phyloP scores from a whole-genome alignment of 2,888 invertebrate species.

The Apodemia mormo region DNA sequence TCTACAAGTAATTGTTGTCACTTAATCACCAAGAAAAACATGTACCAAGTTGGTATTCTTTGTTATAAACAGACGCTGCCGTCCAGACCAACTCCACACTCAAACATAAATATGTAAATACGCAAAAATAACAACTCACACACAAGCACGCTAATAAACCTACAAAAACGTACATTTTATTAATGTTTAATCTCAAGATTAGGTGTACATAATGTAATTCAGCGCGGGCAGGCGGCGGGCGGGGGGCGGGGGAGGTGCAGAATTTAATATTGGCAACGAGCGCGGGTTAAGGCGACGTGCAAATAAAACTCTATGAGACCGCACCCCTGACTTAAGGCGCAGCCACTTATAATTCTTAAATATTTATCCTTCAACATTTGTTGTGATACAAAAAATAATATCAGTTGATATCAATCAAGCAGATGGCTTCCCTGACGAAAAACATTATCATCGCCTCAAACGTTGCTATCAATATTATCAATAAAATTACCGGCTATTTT shows the following conservation, averaged over 20 bases:
- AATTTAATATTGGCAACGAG: constrained; percentile 73
- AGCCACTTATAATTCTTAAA: constrained; percentile 13
- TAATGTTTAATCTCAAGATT: constrained; percentile 21
- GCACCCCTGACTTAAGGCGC: constrained; percentile 58
- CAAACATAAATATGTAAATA: neutral
- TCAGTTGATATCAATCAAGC: no score
- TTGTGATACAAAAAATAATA: no score
- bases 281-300: constrained; percentile 76
- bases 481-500: no score
- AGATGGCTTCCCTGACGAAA: no score
- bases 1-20: no score
- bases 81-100: neutral
- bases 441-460: no score
- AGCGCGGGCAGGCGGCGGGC: constrained; percentile 28
- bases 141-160: constrained; percentile 11
- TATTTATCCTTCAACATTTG: no score
- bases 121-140: neutral
- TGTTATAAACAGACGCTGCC: no score
- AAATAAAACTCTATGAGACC: constrained; percentile 75
- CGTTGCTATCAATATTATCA: no score
- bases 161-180: constrained; percentile 20
- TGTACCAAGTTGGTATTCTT: no score
- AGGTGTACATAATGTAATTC: constrained; percentile 59
- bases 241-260: constrained; percentile 47
- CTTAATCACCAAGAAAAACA: no score